A percentile compares a stretch with the other conserved stretches of the same genome.
phyloP scores from a whole-genome alignment of 2,113 vertebrate genomes.

The Leptobrachium ailaonicum region DNA sequence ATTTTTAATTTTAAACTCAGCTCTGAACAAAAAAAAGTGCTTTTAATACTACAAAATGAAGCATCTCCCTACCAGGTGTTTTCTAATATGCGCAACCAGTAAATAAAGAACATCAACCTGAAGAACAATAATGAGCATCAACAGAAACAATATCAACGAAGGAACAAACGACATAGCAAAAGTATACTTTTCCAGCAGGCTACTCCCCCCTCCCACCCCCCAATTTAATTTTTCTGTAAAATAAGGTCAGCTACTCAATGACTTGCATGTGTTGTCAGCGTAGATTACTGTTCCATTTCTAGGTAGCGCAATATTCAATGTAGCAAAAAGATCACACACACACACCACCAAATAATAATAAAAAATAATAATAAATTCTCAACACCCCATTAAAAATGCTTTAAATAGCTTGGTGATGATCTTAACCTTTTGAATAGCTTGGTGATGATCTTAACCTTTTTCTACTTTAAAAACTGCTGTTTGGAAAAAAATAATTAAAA shows the following conservation, averaged over 20 bases:
- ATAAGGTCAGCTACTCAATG: background rate
- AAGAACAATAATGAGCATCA: background rate
- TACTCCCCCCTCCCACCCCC: constrained; percentile 39
- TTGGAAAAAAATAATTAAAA: constrained; percentile 59
- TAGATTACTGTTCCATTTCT: constrained; percentile 25
- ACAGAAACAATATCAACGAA: constrained; percentile 50
- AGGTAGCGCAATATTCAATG: constrained; percentile 16
- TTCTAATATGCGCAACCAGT: constrained; percentile 78
- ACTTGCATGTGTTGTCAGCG: background rate
- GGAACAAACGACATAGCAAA: constrained; percentile 60
- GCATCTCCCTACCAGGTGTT: constrained; percentile 76
- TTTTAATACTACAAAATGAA: constrained; percentile 84
- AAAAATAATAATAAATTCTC: constrained; percentile 62
- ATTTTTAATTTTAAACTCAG: constrained; percentile 59
- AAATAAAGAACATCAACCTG: constrained; percentile 65
- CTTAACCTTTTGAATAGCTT: constrained; percentile 68
- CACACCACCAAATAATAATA: constrained; percentile 64
- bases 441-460: constrained; percentile 64
- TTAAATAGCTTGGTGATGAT: constrained; percentile 67
- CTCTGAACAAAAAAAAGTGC: constrained; percentile 87
- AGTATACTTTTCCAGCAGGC: constrained; percentile 58
- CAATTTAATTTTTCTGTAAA: constrained; percentile 45
- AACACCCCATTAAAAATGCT: constrained; percentile 46
- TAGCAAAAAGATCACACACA: constrained; percentile 52
- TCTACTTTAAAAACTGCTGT: constrained; percentile 62